Evolutionary conservation across 2,797 vertebrate genomes (phyloP).

Genomic region (Parauchenoglanis punctatus): DNA sequence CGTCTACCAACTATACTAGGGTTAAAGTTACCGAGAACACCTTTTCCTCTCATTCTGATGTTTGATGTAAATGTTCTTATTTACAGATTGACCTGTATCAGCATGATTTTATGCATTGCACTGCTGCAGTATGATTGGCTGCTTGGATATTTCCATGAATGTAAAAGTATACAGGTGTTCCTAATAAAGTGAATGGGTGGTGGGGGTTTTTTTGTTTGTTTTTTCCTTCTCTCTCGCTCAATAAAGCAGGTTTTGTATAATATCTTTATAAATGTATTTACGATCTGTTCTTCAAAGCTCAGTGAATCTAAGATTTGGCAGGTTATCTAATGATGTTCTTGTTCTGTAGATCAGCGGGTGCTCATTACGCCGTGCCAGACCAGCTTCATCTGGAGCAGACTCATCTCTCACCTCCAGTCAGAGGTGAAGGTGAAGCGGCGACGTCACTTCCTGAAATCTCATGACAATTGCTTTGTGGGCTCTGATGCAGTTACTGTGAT

Average conservation of each 20-base stretch:
- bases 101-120: not conserved
- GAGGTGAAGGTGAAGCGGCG: constrained; percentile 86
- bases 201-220: not conserved
- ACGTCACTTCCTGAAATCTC: constrained; percentile 81
- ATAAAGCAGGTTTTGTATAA: not conserved
- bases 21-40: no score
- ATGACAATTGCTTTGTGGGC: constrained; percentile 88
- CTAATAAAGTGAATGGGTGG: not conserved
- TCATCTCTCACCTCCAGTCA: constrained; percentile 82
- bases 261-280: not conserved
- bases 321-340: not conserved
- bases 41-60: not conserved
- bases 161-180: not conserved
- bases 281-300: not conserved
- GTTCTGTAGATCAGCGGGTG: constrained; percentile 73
- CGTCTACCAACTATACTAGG: not conserved
- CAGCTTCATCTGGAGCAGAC: constrained; percentile 80
- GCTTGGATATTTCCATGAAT: not conserved
- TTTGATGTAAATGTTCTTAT: no score
- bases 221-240: not conserved
- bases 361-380: constrained; percentile 76
- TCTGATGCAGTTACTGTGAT: constrained; percentile 89
- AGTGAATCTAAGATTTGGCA: not conserved
- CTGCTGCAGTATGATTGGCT: not conserved
- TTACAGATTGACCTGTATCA: no score